Evolutionary conservation across 2,797 vertebrate species (phyloP).

Genomic region (Eulemur mongoz): DNA sequence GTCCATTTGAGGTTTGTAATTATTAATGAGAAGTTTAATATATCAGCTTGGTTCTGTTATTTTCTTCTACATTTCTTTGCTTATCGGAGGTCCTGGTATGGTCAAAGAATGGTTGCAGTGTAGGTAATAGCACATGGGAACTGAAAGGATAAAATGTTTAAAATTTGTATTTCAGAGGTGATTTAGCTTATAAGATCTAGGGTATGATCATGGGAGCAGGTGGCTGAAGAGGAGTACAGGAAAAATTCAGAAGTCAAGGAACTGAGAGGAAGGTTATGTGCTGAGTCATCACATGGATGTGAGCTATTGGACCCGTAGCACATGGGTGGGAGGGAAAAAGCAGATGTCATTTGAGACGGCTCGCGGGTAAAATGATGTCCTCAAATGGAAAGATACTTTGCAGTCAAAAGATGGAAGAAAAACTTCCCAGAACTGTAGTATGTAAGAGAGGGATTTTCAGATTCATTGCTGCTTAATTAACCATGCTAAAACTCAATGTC

Average conservation of each 20-base stretch:
- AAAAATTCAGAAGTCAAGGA: not conserved
- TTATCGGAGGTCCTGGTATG: not conserved
- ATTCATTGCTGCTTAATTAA: not conserved
- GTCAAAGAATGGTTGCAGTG: not conserved
- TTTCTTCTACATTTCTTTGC: not conserved
- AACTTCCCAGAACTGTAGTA: not conserved
- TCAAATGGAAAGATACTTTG: slow-evolving; percentile 34
- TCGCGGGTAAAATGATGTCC: not conserved
- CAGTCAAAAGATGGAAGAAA: not conserved
- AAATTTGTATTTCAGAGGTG: not conserved
- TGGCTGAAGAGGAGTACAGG: not conserved
- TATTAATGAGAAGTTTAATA: not conserved
- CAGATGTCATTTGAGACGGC: not conserved
- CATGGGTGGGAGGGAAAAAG: not conserved
- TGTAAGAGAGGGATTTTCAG: not conserved
- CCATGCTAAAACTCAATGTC: not conserved
- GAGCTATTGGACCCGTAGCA: not conserved
- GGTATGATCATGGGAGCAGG: not conserved
- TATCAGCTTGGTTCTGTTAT: not conserved
- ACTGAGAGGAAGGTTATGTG: not conserved
- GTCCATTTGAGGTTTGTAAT: not conserved
- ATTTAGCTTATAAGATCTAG: not conserved
- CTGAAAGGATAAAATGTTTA: not conserved
- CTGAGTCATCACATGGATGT: not conserved
- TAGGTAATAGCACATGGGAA: not conserved